Evolutionary conservation across 2,797 vertebrate genomes (phyloP).

Genomic region (Sparus aurata): DNA sequence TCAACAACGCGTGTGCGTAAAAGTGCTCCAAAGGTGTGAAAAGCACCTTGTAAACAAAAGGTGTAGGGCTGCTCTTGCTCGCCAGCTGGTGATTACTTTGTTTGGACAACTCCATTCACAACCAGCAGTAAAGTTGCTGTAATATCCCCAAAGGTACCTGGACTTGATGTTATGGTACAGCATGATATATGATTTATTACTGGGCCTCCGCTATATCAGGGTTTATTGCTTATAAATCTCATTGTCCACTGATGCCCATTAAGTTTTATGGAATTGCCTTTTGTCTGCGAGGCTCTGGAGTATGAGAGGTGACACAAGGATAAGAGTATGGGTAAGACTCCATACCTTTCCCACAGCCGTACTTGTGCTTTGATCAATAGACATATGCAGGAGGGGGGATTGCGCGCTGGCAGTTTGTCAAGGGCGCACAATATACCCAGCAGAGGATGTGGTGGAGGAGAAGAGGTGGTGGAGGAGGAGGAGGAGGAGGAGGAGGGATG

Average conservation of each 20-base stretch:
- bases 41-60: constrained; percentile 55
- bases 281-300: constrained; percentile 23
- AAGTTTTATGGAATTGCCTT: constrained; percentile 35
- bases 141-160: constrained; percentile 9
- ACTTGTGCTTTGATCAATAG: constrained; percentile 66
- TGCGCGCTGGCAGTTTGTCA: constrained; percentile 73
- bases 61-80: not conserved
- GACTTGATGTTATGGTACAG: not conserved
- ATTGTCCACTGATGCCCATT: constrained; percentile 9
- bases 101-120: constrained; percentile 8
- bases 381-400: constrained; percentile 54
- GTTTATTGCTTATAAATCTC: constrained; percentile 14
- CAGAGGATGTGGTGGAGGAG: constrained; percentile 64
- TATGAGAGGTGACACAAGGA: constrained; percentile 37
- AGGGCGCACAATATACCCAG: constrained; percentile 75
- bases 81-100: not conserved
- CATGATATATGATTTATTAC: not conserved
- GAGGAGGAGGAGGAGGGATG: constrained; percentile 52
- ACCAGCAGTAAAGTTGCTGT: constrained; percentile 31
- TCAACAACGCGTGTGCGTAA: constrained; percentile 59
- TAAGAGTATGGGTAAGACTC: constrained; percentile 38
- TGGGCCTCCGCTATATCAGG: not conserved
- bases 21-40: constrained; percentile 58
- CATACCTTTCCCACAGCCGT: constrained; percentile 54
- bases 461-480: constrained; percentile 46